Base-by-base conservation (phyloP, 2,113 vertebrate genomes). In the Pyrgilauda ruficollis region DNA sequence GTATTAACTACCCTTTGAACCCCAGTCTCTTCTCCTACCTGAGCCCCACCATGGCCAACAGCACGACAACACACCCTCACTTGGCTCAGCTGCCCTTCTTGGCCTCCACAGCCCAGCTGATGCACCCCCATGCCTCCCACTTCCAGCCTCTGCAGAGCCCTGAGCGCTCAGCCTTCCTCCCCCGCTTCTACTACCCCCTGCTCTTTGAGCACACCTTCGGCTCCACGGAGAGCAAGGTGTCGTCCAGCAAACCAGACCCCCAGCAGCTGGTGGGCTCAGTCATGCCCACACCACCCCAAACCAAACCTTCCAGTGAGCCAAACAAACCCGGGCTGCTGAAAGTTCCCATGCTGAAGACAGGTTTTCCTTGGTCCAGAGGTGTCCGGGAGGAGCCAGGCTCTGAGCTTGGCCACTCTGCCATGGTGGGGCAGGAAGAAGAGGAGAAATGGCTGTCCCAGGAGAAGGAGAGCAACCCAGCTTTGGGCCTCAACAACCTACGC, bases 141-240 rank as follows among this genome's bases (percentile, higher is more conserved):
- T 98, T 98, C 95, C 97, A 98, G 30, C 39, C 98, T 13, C 95
- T 98, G 27, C 98, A 98, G 80, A 95, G 90, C 39, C 58, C 98
- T 0, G 98, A 99, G 63, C 97, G 97, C 64, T 91, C 98, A 3
- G 80, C 98, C 43, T 98, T 98, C 35, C 97, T 98, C 3, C 98
- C 99, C 7, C 98, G 98, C 35, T 98, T 99, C 58, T 99, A 99
- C 97, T 99, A 99, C 93, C 99, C 99, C 1, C 98, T 99, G 94
- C 97, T 99, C 53, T 98, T 99, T 0, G 99, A 99, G 80, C 99
- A 99, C 61, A 90, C 97, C 14, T 98, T 99, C 0, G 86, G 98
- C 77, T 80, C 97, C 7, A 63, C 97, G 0, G 95, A 98, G 9
- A 87, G 83, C 95, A 98, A 97, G 93, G 96, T n/a, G n/a, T n/a